Percentiles rank a stretch among this genome's conserved stretches.
Conservation (phyloP, 2,113 vertebrate species). For the Donacobius atricapilla region DNA sequence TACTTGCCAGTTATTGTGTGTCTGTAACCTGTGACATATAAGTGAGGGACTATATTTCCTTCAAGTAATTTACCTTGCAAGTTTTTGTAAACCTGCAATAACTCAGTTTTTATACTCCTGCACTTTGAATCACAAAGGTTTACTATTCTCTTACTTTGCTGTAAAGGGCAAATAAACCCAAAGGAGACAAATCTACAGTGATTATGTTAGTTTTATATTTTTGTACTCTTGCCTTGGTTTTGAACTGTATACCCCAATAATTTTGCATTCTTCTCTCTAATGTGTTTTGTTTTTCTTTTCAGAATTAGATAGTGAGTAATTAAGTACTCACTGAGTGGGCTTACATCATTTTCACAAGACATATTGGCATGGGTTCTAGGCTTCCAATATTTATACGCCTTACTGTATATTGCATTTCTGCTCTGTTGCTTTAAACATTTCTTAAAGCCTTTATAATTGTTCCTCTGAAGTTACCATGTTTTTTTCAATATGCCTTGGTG, state of each 20-base stretch:
- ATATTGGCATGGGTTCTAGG: background rate
- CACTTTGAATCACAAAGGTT: background rate
- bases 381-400: background rate
- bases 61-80: background rate
- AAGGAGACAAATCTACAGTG: background rate
- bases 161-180: background rate
- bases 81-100: background rate
- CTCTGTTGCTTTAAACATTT: background rate
- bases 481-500: background rate
- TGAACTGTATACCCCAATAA: rapidly evolving
- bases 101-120: background rate
- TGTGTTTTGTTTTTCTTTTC: background rate
- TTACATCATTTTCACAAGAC: background rate
- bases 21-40: background rate
- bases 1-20: background rate
- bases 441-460: background rate
- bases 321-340: background rate
- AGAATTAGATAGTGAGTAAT: background rate
- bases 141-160: background rate
- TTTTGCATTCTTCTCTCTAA: background rate
- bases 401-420: background rate
- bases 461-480: background rate
- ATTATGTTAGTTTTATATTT: background rate
- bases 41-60: background rate
- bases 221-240: background rate